phyloP scores from a whole-genome alignment of 2,113 vertebrate genomes.

The Prunella himalayana region DNA sequence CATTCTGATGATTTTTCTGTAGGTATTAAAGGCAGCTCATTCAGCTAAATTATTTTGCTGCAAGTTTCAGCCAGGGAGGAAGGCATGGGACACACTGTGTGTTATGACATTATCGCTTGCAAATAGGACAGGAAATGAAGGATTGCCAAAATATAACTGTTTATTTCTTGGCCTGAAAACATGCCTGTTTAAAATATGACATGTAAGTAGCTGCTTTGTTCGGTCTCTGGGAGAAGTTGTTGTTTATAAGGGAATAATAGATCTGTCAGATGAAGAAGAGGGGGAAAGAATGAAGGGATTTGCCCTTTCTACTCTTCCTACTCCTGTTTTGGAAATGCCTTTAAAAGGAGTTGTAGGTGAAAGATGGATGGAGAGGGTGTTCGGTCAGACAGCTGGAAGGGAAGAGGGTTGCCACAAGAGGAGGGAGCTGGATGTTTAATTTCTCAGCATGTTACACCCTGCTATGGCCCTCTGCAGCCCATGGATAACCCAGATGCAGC shows the following conservation, averaged over 20 bases:
- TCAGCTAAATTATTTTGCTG: neutral
- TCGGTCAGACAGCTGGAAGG: neutral
- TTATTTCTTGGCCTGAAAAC: constrained; percentile 54
- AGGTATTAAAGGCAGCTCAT: neutral
- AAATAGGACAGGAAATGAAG: constrained; percentile 56
- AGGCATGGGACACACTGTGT: neutral
- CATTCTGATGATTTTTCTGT: neutral
- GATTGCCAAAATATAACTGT: constrained; percentile 55
- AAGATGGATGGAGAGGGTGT: neutral
- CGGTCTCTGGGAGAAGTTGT: neutral
- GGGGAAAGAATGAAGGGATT: neutral
- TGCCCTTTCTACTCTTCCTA: neutral
- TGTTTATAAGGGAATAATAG: neutral
- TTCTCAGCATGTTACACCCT: neutral
- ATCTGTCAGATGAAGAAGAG: neutral
- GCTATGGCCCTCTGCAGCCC: rapidly evolving
- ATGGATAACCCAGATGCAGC: neutral
- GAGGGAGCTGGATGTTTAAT: neutral
- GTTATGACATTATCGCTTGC: constrained; percentile 10
- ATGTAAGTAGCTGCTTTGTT: constrained; percentile 43
- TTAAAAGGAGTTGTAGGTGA: neutral
- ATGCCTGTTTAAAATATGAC: constrained; percentile 14
- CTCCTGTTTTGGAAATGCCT: neutral
- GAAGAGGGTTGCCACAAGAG: neutral
- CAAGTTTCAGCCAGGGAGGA: neutral